phyloP scores from a whole-genome alignment of 1,140 invertebrate genomes.

The Caenorhabditis latens region DNA sequence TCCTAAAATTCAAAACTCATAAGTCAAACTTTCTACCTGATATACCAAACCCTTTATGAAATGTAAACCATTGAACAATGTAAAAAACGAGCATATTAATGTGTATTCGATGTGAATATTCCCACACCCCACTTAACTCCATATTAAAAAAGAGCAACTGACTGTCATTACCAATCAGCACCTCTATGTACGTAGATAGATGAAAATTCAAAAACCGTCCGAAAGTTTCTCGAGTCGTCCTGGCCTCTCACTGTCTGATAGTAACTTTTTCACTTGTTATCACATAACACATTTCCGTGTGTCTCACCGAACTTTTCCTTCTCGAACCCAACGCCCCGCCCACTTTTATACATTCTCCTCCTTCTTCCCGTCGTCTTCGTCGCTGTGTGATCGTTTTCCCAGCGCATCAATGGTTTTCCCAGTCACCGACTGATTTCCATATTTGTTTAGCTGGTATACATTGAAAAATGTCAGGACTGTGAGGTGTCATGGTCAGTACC shows the following conservation, averaged over 20 bases:
- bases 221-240: neutral
- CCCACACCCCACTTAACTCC: too few relatives aligned
- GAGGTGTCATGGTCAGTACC: constrained; percentile 24
- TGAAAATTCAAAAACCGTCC: neutral
- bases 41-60: too few relatives aligned
- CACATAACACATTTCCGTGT: constrained; percentile 4
- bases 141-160: neutral
- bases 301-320: neutral
- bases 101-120: too few relatives aligned
- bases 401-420: neutral
- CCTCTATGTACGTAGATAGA: neutral
- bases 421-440: constrained; percentile 40
- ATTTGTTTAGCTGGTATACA: constrained; percentile 53
- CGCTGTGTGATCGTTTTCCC: constrained; percentile 15
- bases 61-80: too few relatives aligned
- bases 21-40: too few relatives aligned
- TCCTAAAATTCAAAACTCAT: too few relatives aligned
- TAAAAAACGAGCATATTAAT: too few relatives aligned
- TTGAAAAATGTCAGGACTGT: constrained; percentile 43
- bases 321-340: neutral
- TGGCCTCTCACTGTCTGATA: constrained; percentile 1
- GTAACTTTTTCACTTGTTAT: constrained; percentile 40
- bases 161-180: neutral
- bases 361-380: constrained; percentile 5
- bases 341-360: neutral